phyloP scores from a whole-genome alignment of 2,888 invertebrate genomes.

The Cylloceria caligata region DNA sequence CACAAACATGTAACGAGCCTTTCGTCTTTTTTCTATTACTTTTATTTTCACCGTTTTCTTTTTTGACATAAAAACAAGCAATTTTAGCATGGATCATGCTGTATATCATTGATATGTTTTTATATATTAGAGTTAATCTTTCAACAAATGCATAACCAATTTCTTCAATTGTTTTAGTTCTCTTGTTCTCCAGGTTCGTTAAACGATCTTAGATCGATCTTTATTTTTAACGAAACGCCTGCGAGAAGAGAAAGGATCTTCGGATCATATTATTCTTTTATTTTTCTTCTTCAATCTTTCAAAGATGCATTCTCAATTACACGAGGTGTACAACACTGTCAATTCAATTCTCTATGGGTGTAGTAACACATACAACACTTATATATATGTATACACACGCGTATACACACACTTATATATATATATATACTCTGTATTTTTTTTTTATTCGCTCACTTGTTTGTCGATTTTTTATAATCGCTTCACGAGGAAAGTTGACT shows the following conservation, averaged over 20 bases:
- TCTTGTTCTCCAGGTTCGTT: background rate
- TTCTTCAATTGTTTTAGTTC: conserved; percentile 49
- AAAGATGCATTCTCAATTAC: conserved; percentile 7
- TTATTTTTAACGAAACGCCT: background rate
- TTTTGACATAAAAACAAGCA: conserved; percentile 82
- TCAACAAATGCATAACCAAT: conserved; percentile 79
- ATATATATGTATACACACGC: conserved; percentile 39
- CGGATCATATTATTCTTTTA: background rate
- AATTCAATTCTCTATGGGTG: conserved; percentile 33
- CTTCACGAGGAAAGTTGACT: background rate
- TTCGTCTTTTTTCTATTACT: conserved; percentile 83
- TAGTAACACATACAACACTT: conserved; percentile 36
- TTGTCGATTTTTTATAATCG: background rate
- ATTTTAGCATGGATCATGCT: conserved; percentile 82
- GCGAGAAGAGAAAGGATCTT: conserved; percentile 9
- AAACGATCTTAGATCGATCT: background rate
- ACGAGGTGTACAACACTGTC: conserved; percentile 31
- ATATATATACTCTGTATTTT: conserved; percentile 35
- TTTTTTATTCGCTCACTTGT: conserved; percentile 17
- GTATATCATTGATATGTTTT: conserved; percentile 84
- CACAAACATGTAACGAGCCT: conserved; percentile 70
- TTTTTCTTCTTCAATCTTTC: conserved; percentile 1
- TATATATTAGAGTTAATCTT: conserved; percentile 83
- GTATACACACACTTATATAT: conserved; percentile 39
- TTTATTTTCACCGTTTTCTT: conserved; percentile 81